Evolutionary conservation across 2,113 vertebrate species (phyloP).

Genomic region (Chaetura pelagica): DNA sequence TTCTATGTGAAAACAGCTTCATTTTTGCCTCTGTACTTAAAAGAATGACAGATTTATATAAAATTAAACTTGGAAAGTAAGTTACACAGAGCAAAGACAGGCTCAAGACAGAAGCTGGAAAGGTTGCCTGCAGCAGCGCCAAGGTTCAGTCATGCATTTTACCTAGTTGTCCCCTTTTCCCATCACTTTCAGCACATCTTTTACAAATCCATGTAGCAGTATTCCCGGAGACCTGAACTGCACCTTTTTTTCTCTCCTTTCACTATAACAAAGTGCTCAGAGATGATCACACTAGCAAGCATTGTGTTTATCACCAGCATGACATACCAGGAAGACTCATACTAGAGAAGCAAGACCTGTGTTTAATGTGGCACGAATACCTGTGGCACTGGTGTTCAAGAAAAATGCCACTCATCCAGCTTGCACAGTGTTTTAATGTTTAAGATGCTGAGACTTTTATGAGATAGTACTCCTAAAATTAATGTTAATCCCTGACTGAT

Average conservation of each 20-base stretch:
- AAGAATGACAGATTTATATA: not conserved
- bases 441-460: not conserved
- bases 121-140: not conserved
- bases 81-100: not conserved
- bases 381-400: not conserved
- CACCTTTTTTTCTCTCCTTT: not conserved
- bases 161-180: not conserved
- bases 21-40: not conserved
- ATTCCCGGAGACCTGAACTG: not conserved
- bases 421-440: not conserved
- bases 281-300: not conserved
- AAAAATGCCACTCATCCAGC: not conserved
- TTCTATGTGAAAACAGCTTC: not conserved
- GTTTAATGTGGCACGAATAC: not conserved
- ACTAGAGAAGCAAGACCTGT: not conserved
- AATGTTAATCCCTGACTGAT: not conserved
- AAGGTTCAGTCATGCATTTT: not conserved
- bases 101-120: not conserved
- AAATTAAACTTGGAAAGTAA: not conserved
- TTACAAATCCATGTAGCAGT: not conserved
- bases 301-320: not conserved
- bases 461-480: not conserved
- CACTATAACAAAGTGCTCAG: not conserved
- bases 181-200: not conserved
- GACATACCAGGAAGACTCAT: not conserved